Conservation (phyloP, 2,888 invertebrate species). For the Willowsia nigromaculata region DNA sequence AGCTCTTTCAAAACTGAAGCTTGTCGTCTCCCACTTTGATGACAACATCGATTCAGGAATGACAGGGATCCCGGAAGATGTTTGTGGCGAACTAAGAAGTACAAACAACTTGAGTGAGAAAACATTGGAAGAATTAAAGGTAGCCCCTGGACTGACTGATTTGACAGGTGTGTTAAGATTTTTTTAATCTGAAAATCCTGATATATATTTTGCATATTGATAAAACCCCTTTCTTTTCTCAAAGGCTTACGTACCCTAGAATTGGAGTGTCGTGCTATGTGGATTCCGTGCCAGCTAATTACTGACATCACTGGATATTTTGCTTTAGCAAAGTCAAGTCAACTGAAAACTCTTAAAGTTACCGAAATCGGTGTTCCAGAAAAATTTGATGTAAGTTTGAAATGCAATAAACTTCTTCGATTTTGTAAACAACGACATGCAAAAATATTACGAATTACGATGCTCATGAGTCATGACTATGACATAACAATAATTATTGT, state of each 20-base stretch:
- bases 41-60: constrained; percentile 74
- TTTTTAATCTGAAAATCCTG: not conserved
- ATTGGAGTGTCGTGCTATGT: constrained; percentile 71
- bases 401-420: too few species aligned
- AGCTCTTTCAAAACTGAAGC: constrained; percentile 50
- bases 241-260: constrained; percentile 63
- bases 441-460: not conserved
- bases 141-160: constrained; percentile 54
- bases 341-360: constrained; percentile 67
- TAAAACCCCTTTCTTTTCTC: not conserved
- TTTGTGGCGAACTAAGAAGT: constrained; percentile 52
- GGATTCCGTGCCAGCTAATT: constrained; percentile 71
- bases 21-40: constrained; percentile 72
- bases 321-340: constrained; percentile 68
- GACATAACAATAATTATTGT: not conserved
- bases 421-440: not conserved
- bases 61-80: constrained; percentile 69
- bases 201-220: not conserved
- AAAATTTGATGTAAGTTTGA: constrained; percentile 72
- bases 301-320: constrained; percentile 76
- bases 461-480: too few species aligned
- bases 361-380: constrained; percentile 74
- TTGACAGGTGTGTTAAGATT: constrained; percentile 41
- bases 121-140: constrained; percentile 48
- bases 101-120: not conserved